Evolutionary conservation across 2,888 invertebrate species (phyloP).

Genomic region (Chydorus sphaericus): DNA sequence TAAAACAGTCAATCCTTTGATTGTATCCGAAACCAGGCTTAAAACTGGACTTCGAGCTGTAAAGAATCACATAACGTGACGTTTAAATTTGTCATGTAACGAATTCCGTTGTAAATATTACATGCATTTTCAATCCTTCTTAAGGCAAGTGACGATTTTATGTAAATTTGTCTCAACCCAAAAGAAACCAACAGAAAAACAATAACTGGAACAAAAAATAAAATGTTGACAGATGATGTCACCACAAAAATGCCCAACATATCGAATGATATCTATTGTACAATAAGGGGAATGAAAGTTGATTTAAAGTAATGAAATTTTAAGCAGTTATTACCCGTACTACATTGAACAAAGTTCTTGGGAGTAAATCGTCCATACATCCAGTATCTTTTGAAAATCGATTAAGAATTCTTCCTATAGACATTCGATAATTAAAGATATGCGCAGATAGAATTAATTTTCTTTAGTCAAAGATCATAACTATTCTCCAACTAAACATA

Average conservation of each 20-base stretch:
- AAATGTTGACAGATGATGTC: slow-evolving; percentile 31
- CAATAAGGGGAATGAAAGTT: too few relatives aligned
- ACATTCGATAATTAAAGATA: too few relatives aligned
- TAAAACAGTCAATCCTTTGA: slow-evolving; percentile 59
- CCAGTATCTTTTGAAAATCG: slow-evolving; percentile 7
- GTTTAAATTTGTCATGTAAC: too few relatives aligned
- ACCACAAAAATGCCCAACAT: slow-evolving; percentile 33
- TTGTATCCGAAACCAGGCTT: slow-evolving; percentile 60
- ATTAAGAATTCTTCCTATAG: slow-evolving; percentile 3
- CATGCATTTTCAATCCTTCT: slow-evolving; percentile 36
- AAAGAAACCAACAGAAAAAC: slow-evolving; percentile 29
- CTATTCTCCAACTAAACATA: too few relatives aligned
- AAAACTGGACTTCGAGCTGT: slow-evolving; percentile 37
- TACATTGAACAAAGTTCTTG: neutral
- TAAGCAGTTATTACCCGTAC: slow-evolving; percentile 9
- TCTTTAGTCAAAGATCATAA: too few relatives aligned
- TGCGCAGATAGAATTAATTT: too few relatives aligned
- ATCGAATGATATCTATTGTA: slow-evolving; percentile 19
- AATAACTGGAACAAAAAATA: slow-evolving; percentile 25
- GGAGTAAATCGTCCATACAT: slow-evolving; percentile 5
- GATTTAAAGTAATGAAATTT: neutral
- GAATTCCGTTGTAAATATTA: slow-evolving; percentile 23
- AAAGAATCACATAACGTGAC: too few relatives aligned
- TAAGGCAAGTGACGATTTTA: slow-evolving; percentile 31
- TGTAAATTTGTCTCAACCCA: slow-evolving; percentile 30